These are phyloP conservation scores for Troilus luridus DNA, from an alignment of 2,888 invertebrate genomes.

Conservation along the genomic window DNA sequence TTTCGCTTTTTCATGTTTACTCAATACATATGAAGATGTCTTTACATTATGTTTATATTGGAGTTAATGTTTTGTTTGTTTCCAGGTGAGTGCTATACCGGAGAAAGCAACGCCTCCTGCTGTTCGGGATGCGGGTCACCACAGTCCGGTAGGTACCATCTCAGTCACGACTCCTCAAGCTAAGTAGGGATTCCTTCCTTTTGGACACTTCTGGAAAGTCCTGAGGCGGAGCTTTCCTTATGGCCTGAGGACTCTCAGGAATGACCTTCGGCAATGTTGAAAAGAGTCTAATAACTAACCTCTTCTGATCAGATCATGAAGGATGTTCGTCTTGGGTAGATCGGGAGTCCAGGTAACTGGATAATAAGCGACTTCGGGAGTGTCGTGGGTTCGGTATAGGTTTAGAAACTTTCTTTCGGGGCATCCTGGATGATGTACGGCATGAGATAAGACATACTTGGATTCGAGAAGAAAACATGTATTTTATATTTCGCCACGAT, in stretches of 20 bases:
- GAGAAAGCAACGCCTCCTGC: constrained; percentile 11
- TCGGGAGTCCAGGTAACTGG: constrained; percentile 38
- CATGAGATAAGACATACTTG: constrained; percentile 1
- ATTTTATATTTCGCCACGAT: constrained; percentile 18
- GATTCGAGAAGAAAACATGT: background rate
- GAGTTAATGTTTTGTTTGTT: background rate
- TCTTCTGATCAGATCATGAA: constrained; percentile 18
- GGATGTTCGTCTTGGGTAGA: constrained; percentile 26
- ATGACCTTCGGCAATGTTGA: constrained; percentile 27
- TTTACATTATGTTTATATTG: background rate
- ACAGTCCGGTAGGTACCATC: constrained; percentile 29
- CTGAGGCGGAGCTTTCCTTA: background rate
- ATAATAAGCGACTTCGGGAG: background rate
- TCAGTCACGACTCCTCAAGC: background rate
- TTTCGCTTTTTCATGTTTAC: background rate
- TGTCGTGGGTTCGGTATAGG: constrained; percentile 13
- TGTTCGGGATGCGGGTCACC: constrained; percentile 22
- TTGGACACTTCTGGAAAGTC: constrained; percentile 29
- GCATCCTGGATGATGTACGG: constrained; percentile 1
- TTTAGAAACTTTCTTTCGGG: constrained; percentile 12
- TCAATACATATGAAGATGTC: background rate
- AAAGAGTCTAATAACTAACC: constrained; percentile 25
- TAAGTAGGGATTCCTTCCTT: background rate
- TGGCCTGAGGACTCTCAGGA: constrained; percentile 38
- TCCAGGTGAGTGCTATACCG: constrained; percentile 17